Conservation (phyloP, 2,888 invertebrate genomes). For the Reticulitermes lucifugus region DNA sequence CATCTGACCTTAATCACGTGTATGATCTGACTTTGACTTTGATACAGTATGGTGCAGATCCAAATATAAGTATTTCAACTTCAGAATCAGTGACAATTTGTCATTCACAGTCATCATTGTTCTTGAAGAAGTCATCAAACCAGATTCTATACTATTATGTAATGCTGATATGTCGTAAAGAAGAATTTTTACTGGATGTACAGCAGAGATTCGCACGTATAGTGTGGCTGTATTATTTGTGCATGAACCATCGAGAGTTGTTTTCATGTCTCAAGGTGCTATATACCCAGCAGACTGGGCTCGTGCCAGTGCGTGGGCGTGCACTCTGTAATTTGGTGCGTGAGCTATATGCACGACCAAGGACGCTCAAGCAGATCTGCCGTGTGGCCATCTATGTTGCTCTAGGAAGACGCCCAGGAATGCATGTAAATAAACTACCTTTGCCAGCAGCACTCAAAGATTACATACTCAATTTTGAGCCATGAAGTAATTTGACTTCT, state of each 20-base stretch:
- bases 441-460: constrained; percentile 76
- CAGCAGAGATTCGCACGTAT: constrained; percentile 74
- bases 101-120: constrained; percentile 66
- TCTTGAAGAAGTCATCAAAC: constrained; percentile 70
- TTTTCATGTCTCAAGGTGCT: constrained; percentile 76
- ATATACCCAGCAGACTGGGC: constrained; percentile 73
- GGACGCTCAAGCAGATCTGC: constrained; percentile 78
- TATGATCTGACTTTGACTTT: constrained; percentile 77
- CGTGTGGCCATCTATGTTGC: constrained; percentile 77
- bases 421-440: constrained; percentile 74
- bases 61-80: constrained; percentile 71
- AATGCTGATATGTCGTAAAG: constrained; percentile 76
- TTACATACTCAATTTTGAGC: constrained; percentile 76
- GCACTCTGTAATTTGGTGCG: constrained; percentile 73
- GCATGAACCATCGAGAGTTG: constrained; percentile 76
- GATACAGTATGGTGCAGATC: constrained; percentile 80
- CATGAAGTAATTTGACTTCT: constrained; percentile 57
- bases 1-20: constrained; percentile 76
- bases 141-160: constrained; percentile 78
- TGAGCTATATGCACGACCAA: constrained; percentile 73
- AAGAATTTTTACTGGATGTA: constrained; percentile 72
- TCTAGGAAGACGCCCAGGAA: constrained; percentile 73
- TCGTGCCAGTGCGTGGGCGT: constrained; percentile 72
- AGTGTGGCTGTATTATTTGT: constrained; percentile 73
- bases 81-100: constrained; percentile 62